Percentiles rank a stretch among this genome's conserved stretches.
These are phyloP conservation scores for Melieria omissa DNA, from an alignment of 2,888 invertebrate species.

Conservation along the genomic window DNA sequence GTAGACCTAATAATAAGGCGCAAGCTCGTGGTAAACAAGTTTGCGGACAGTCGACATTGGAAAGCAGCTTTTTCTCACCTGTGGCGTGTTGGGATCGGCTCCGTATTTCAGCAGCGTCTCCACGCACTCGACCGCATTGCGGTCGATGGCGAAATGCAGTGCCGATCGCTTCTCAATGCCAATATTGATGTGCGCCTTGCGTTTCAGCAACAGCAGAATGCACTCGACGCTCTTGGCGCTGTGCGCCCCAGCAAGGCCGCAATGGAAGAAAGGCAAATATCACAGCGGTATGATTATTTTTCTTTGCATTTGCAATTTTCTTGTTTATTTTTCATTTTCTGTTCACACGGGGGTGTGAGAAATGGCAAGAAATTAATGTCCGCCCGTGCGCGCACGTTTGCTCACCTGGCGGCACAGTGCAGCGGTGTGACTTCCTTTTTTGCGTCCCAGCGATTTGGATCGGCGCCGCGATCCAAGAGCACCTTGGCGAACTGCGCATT, in stretches of 20 bases:
- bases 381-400: conserved; percentile 28
- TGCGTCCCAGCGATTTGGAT: conserved; percentile 79
- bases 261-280: too few species aligned
- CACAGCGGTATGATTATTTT: too few species aligned
- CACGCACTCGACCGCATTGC: conserved; percentile 79
- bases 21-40: neutral
- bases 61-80: conserved; percentile 67
- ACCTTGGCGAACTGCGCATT: conserved; percentile 77
- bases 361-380: neutral
- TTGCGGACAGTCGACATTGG: neutral
- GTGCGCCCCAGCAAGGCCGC: conserved; percentile 2
- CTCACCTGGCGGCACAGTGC: conserved; percentile 79
- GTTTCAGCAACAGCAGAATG: conserved; percentile 73
- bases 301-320: neutral
- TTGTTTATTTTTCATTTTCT: neutral
- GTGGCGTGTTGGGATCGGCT: conserved; percentile 85
- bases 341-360: neutral
- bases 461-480: conserved; percentile 76
- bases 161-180: conserved; percentile 78
- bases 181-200: conserved; percentile 84
- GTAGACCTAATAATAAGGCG: conserved; percentile 67
- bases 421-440: conserved; percentile 78
- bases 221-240: conserved; percentile 65
- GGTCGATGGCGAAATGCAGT: conserved; percentile 85
- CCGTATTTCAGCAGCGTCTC: conserved; percentile 78